Conservation (phyloP, 2,797 vertebrate species). For the Pangasius macronema region DNA sequence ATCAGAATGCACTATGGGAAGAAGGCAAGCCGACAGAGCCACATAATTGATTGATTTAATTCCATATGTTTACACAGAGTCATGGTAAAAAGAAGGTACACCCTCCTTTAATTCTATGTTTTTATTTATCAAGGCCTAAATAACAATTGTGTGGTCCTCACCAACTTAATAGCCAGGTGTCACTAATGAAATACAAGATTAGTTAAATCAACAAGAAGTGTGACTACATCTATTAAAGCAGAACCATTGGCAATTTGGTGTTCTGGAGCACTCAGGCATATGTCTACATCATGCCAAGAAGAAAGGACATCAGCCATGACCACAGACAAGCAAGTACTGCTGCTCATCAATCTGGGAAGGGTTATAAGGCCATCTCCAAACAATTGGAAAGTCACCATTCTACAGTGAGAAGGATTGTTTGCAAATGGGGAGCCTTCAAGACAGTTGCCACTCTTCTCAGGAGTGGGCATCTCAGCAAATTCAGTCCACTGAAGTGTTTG, state of each 20-base stretch:
- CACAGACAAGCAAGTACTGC: neutral
- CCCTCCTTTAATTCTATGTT: neutral
- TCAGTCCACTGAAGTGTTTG: neutral
- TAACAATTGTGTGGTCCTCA: neutral
- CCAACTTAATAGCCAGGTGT: neutral
- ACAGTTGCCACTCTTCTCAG: neutral
- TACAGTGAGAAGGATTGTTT: neutral
- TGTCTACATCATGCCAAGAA: neutral
- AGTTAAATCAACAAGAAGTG: neutral
- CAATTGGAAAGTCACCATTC: neutral
- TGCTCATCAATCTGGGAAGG: neutral
- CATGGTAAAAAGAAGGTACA: neutral
- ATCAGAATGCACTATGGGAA: no score
- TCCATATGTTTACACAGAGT: neutral
- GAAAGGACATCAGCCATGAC: neutral
- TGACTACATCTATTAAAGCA: neutral
- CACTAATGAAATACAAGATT: neutral
- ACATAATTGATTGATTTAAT: neutral
- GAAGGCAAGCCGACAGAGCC: neutral
- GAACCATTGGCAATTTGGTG: neutral
- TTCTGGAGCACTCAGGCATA: neutral
- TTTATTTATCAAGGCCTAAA: neutral
- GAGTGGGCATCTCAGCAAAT: neutral
- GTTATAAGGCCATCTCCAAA: neutral
- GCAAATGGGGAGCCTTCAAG: neutral